phyloP scores from a whole-genome alignment of 1,140 invertebrate genomes.

The Diorhabda elongata region DNA sequence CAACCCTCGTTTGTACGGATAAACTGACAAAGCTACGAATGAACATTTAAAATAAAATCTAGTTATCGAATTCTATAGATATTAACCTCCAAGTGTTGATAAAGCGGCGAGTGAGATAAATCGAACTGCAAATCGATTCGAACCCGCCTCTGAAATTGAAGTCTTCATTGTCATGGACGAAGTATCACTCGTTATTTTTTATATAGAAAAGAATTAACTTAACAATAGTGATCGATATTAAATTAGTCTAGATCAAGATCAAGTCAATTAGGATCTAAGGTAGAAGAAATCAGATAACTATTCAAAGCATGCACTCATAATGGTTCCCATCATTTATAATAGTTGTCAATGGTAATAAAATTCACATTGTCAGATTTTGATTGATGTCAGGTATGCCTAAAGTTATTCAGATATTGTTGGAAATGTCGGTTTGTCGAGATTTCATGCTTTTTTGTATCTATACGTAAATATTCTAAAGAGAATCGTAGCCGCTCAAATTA shows the following conservation, averaged over 20 bases:
- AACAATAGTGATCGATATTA: neutral
- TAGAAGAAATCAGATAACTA: neutral
- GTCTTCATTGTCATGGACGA: neutral
- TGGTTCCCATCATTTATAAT: constrained; percentile 15
- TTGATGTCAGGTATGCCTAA: neutral
- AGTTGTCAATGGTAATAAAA: constrained; percentile 15
- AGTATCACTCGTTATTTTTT: neutral
- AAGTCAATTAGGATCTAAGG: neutral
- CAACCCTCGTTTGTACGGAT: no score
- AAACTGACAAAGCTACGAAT: no score
- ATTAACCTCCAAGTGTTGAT: no score
- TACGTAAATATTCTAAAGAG: no score
- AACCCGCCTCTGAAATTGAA: neutral
- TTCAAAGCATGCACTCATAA: constrained; percentile 5
- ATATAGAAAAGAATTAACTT: neutral
- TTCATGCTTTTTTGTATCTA: no score
- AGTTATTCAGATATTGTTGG: no score
- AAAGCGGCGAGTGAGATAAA: no score
- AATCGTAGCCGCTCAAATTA: no score
- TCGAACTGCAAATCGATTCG: no score
- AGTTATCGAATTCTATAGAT: no score
- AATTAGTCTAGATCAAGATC: neutral
- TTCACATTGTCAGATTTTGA: constrained; percentile 15
- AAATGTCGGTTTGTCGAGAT: no score
- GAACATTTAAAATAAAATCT: no score